Base-by-base conservation (phyloP, 1,140 invertebrate genomes). In the Eciton burchellii region DNA sequence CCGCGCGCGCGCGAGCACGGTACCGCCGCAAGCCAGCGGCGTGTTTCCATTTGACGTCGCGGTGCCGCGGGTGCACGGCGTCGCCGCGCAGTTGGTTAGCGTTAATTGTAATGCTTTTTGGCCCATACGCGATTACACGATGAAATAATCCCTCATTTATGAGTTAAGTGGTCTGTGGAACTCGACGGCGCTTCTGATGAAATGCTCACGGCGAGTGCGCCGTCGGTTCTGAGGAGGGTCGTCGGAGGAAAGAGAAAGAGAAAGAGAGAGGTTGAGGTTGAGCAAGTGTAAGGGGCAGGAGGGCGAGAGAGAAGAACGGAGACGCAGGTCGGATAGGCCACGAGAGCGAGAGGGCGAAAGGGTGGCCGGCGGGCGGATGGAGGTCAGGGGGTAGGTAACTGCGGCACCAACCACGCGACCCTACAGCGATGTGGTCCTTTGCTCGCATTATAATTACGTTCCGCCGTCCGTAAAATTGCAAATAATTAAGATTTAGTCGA, bases 81-180 rank as follows among this genome's bases (percentile, higher is more conserved):
- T 84, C 70, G 85, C 83, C 88, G 83, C 62, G 84, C 85, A 92
- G 91, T 92, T 93, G 89, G 90, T 93, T 93, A 92, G 90, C 91
- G 90, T 92, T 93, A 93, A 93, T 93, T 93, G 90, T 92, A 93
- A 92, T 93, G 91, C 90, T 93, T 94, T 92, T 93, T 90, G 90
- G 91, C 88, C 91, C 91, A 92, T 93, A 91, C 91, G 91, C 90
- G 92, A 92, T 92, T 92, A 92, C 91, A 91, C 90, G 90, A 93
- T 93, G 92, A 93, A 93, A 93, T 93, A 93, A 93, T 93, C 90
- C 91, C 90, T 92, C 92, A 92, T 93, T 93, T 92, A 93, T 92
- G 92, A 93, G 93, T 92, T 92, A 93, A 93, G 93, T 93, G 92
- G 92, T 93, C 92, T 93, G 92, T 93, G 90, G 91, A 92, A 91